A percentile compares a stretch with the other conserved stretches of the same genome.
phyloP scores from a whole-genome alignment of 1,140 invertebrate genomes.

The Macrocentrus cingulum region DNA sequence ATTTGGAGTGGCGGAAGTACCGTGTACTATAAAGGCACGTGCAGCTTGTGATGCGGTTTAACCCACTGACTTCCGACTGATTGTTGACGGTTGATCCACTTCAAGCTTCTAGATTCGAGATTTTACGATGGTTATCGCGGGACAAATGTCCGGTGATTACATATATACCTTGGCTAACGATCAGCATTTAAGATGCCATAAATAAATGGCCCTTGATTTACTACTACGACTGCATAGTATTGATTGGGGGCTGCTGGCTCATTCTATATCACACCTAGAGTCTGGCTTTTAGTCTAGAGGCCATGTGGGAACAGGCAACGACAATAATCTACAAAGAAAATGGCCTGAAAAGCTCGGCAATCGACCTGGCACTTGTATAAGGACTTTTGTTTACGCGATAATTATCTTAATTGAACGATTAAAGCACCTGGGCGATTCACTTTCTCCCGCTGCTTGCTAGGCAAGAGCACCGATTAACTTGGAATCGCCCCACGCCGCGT shows the following conservation, averaged over 20 bases:
- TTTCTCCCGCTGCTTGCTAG: constrained; percentile 8
- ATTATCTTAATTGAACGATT: constrained; percentile 23
- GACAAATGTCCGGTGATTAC: too few relatives aligned
- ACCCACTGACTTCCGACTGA: constrained; percentile 19
- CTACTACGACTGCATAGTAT: too few relatives aligned
- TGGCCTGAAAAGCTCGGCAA: constrained; percentile 2
- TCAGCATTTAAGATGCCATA: too few relatives aligned
- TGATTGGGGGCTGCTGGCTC: too few relatives aligned
- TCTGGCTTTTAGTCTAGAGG: too few relatives aligned
- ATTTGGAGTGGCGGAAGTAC: not conserved
- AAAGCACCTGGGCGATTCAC: constrained; percentile 11
- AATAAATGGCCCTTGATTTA: too few relatives aligned
- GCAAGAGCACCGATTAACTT: constrained; percentile 23
- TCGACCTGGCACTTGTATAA: too few relatives aligned
- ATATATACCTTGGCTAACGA: too few relatives aligned
- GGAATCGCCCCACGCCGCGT: constrained; percentile 21
- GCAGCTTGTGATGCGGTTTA: constrained; percentile 14
- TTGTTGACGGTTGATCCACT: constrained; percentile 22
- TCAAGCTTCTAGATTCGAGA: not conserved
- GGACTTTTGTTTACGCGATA: constrained; percentile 4
- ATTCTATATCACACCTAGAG: too few relatives aligned
- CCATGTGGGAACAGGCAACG: too few relatives aligned
- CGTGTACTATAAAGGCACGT: not conserved
- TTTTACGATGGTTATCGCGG: not conserved
- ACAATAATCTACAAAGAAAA: constrained; percentile 22